phyloP scores from a whole-genome alignment of 2,113 vertebrate species.

The Gavialis gangeticus region DNA sequence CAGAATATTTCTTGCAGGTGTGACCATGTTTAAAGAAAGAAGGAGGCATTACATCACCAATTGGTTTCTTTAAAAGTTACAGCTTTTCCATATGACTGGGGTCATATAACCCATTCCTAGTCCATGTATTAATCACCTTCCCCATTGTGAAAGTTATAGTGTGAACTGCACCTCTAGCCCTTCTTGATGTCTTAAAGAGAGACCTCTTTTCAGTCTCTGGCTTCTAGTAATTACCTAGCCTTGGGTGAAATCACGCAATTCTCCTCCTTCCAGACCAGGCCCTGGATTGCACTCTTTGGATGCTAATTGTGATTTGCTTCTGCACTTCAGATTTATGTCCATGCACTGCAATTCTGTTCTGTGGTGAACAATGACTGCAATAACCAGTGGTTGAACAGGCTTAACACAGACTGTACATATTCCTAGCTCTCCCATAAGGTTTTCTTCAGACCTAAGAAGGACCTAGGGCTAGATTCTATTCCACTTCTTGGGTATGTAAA shows the following conservation, averaged over 20 bases:
- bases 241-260: neutral
- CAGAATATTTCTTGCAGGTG: neutral
- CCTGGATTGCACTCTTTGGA: neutral
- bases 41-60: neutral
- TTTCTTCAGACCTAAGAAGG: neutral
- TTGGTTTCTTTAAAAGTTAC: neutral
- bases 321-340: neutral
- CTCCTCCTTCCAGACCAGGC: neutral
- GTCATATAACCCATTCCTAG: neutral
- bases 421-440: neutral
- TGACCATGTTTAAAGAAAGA: neutral
- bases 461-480: neutral
- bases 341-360: neutral
- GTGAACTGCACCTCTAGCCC: neutral
- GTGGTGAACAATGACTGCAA: neutral
- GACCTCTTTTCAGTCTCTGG: neutral
- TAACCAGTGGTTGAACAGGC: neutral
- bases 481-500: too few relatives aligned
- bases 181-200: neutral
- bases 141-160: neutral
- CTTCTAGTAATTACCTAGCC: neutral
- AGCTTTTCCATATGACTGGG: neutral
- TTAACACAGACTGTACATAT: neutral
- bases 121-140: neutral
- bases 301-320: neutral